These are phyloP conservation scores for Eulemur mongoz DNA, from an alignment of 2,797 vertebrate species.

Conservation along the genomic window DNA sequence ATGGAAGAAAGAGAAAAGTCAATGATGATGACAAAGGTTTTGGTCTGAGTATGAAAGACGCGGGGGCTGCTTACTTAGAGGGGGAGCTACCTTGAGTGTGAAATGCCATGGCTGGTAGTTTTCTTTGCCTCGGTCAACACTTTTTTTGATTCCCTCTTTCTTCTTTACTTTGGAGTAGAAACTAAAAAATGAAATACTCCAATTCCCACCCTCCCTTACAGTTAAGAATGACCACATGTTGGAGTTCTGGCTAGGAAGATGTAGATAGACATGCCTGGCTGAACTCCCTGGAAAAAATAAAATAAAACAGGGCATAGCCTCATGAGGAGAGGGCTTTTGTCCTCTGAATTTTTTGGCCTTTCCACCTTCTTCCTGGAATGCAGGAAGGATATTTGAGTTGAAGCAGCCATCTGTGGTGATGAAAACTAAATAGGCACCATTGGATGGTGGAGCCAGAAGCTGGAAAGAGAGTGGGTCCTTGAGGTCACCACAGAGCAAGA, in stretches of 20 bases:
- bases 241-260: not conserved
- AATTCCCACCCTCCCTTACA: not conserved
- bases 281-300: not conserved
- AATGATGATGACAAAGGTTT: not conserved
- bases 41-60: not conserved
- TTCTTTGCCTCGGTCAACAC: not conserved
- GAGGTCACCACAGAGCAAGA: not conserved
- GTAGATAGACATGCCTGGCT: not conserved
- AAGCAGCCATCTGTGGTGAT: not conserved
- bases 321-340: not conserved
- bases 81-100: not conserved
- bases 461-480: not conserved
- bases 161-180: not conserved
- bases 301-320: not conserved
- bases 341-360: not conserved
- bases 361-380: not conserved
- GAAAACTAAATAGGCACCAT: not conserved
- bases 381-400: not conserved
- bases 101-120: not conserved
- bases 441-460: not conserved
- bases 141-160: not conserved
- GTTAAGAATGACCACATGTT: not conserved
- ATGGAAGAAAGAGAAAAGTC: not conserved
- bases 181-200: not conserved
- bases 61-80: not conserved